These are phyloP conservation scores for Hydroisotoma schaefferi DNA, from an alignment of 2,888 invertebrate genomes.

Conservation along the genomic window DNA sequence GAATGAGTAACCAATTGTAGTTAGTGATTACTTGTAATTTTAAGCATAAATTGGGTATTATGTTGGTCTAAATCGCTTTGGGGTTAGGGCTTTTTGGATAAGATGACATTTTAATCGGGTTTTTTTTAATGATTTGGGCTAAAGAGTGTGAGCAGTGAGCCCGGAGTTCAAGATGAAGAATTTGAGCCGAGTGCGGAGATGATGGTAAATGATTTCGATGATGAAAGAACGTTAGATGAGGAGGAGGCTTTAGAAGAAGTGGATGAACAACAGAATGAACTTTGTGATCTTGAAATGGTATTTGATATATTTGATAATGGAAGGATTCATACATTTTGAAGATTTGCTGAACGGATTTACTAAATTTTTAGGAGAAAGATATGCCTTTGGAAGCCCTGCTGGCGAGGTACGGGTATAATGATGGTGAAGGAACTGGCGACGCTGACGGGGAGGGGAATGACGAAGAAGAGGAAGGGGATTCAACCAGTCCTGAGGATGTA, in stretches of 20 bases:
- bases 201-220: slow-evolving; percentile 97
- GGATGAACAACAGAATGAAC: slow-evolving; percentile 83
- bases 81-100: not conserved
- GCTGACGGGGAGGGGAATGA: slow-evolving; percentile 50
- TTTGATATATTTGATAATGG: too few species aligned
- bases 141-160: slow-evolving; percentile 19
- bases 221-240: slow-evolving; percentile 93
- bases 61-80: too few species aligned
- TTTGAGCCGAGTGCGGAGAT: slow-evolving; percentile 94
- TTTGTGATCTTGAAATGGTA: slow-evolving; percentile 79
- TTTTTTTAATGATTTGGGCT: not conserved
- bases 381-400: slow-evolving; percentile 92
- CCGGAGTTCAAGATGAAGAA: slow-evolving; percentile 51
- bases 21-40: too few species aligned
- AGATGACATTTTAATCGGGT: not conserved
- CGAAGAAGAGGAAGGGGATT: slow-evolving; percentile 51
- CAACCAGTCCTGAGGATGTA: slow-evolving; percentile 12
- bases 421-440: slow-evolving; percentile 50
- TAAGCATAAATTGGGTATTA: too few species aligned
- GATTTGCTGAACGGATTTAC: too few species aligned
- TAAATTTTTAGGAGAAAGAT: slow-evolving; percentile 78
- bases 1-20: too few species aligned
- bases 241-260: slow-evolving; percentile 91
- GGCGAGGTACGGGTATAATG: slow-evolving; percentile 77
- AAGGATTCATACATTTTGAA: too few species aligned